phyloP scores from a whole-genome alignment of 2,113 vertebrate genomes.

The Barnardius zonarius region DNA sequence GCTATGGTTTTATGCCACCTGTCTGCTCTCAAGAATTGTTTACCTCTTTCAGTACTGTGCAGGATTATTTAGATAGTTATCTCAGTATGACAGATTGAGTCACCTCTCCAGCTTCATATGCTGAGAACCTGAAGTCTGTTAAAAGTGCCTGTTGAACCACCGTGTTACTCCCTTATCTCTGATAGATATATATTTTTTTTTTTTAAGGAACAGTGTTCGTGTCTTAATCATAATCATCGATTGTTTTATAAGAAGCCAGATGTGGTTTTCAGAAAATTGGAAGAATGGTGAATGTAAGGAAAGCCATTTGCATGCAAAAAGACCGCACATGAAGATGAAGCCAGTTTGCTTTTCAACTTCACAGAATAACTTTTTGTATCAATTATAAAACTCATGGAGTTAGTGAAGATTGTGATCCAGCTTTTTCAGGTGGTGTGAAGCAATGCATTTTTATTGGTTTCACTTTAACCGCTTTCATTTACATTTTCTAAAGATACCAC shows the following conservation, averaged over 20 bases:
- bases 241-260: neutral
- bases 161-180: neutral
- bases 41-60: neutral
- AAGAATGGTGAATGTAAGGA: neutral
- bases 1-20: constrained; percentile 64
- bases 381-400: neutral
- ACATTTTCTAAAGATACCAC: neutral
- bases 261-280: neutral
- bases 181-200: neutral
- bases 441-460: neutral
- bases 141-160: neutral
- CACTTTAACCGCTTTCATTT: neutral
- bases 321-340: neutral
- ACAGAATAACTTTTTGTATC: neutral
- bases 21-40: constrained; percentile 58
- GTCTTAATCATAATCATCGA: neutral
- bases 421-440: neutral
- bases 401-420: neutral
- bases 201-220: neutral
- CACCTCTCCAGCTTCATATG: constrained; percentile 24
- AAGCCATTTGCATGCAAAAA: neutral
- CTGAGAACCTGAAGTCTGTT: constrained; percentile 5
- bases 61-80: constrained; percentile 54
- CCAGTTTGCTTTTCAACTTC: neutral
- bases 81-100: constrained; percentile 45